phyloP scores from a whole-genome alignment of 2,888 invertebrate species.

The Litoditis marina region DNA sequence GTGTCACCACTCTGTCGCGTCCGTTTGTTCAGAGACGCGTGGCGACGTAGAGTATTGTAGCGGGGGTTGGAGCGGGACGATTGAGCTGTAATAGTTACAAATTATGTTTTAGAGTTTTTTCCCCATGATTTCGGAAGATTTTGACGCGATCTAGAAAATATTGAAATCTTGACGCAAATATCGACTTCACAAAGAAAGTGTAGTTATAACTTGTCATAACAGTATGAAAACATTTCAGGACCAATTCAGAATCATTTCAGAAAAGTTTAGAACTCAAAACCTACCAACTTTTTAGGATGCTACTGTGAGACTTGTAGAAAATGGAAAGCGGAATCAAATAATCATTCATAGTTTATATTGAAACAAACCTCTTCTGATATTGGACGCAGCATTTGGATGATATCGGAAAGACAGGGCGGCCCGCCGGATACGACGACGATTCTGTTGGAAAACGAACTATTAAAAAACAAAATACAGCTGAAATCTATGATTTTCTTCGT shows the following conservation, averaged over 20 bases:
- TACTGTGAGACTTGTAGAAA: background rate
- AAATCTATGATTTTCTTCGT: no score
- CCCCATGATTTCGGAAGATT: no score
- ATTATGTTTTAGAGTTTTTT: background rate
- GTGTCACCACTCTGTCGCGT: constrained; percentile 43
- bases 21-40: constrained; percentile 49
- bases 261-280: no score
- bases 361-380: constrained; percentile 49
- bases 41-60: constrained; percentile 51
- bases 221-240: no score
- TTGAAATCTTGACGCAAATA: no score
- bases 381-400: constrained; percentile 60
- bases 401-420: constrained; percentile 60
- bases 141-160: no score
- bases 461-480: background rate
- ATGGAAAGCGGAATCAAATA: background rate
- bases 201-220: background rate
- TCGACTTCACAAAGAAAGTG: no score
- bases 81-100: constrained; percentile 44
- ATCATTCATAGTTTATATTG: no score
- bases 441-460: constrained; percentile 12
- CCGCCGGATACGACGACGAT: constrained; percentile 50
- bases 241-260: no score
- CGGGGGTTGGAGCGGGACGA: constrained; percentile 54
- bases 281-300: no score